Base-by-base conservation (phyloP, 2,888 invertebrate species). In the Mylabris sibirica region DNA sequence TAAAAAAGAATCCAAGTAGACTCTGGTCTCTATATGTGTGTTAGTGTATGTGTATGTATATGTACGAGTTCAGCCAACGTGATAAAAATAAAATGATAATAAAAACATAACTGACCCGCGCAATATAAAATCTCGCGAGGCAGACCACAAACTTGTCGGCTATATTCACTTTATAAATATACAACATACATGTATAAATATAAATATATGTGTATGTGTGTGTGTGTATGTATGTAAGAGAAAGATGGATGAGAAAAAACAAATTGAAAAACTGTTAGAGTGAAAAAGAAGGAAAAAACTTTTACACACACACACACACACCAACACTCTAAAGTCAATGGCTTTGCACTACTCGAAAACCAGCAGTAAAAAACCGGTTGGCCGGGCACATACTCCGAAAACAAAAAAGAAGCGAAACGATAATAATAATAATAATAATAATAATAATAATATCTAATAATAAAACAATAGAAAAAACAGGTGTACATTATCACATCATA, bases 31-130 rank as follows among this genome's bases (percentile, higher is more conserved):
- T 53, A 2, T 11, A 11, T 53, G 5, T 57, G 57, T 57, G 14
- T 24, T 3, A 24, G 24, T 24, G 14, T 14, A 12, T 57, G 14
- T 57, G 57, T 57, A 8, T 24, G 24, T 57, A 22, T 53, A 22
- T 20, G 22, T 24, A 5, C 24, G 57, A 57, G 57, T 57, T 57
- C 57, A 75, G 66, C 70, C 71, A 72, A 74, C 75, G 78, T 78
- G 82, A 82, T 83, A 83, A 83, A 83, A 83, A 83, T 82, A 57
- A 53, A 53, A 57, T 57, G 57, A 57, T 57, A 83, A 83, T 82
- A 83, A 83, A 82, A 83, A 82, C 81, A 81, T 79, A 78, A 82
- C 83, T 84, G 84, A 84, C 84, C 83, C 82, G 83, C 81, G 80
- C 84, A 84, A 84, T 82, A 82, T 82, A 82, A 83, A 82, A 83